Evolutionary conservation across 2,888 invertebrate species (phyloP).

Genomic region (Oligia strigilis): DNA sequence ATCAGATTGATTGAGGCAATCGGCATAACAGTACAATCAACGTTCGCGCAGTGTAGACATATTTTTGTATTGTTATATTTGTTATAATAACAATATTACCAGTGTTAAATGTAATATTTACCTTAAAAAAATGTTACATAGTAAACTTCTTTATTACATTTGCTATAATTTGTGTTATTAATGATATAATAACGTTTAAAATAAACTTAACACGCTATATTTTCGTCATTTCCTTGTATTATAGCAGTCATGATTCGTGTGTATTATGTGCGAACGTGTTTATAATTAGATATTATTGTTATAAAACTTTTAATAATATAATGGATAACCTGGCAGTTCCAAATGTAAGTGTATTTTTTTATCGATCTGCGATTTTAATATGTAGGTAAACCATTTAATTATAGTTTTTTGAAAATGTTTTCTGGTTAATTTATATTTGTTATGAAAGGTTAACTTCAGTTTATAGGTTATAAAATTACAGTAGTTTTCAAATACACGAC

Average conservation of each 20-base stretch:
- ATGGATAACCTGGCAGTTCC: conserved; percentile 49
- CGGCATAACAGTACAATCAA: conserved; percentile 10
- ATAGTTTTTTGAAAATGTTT: neutral
- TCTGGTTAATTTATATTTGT: neutral
- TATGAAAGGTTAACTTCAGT: neutral
- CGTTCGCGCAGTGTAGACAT: conserved; percentile 7
- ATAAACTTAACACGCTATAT: conserved; percentile 68
- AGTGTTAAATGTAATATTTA: neutral
- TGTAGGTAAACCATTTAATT: neutral
- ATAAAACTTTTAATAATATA: conserved; percentile 19
- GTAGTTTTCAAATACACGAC: neutral
- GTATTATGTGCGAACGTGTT: conserved; percentile 69
- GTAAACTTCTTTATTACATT: conserved; percentile 6
- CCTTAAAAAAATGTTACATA: neutral
- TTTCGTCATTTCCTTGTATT: conserved; percentile 74
- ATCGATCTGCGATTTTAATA: neutral
- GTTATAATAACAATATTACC: neutral
- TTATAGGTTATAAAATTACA: neutral
- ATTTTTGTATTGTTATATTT: conserved; percentile 4
- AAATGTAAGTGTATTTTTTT: conserved; percentile 56
- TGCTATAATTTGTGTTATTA: conserved; percentile 39
- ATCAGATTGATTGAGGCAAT: conserved; percentile 23
- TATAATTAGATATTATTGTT: conserved; percentile 37
- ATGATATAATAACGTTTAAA: conserved; percentile 70
- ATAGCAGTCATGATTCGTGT: conserved; percentile 65